Base-by-base conservation (phyloP, 2,888 invertebrate genomes). In the Melanotus villosus region DNA sequence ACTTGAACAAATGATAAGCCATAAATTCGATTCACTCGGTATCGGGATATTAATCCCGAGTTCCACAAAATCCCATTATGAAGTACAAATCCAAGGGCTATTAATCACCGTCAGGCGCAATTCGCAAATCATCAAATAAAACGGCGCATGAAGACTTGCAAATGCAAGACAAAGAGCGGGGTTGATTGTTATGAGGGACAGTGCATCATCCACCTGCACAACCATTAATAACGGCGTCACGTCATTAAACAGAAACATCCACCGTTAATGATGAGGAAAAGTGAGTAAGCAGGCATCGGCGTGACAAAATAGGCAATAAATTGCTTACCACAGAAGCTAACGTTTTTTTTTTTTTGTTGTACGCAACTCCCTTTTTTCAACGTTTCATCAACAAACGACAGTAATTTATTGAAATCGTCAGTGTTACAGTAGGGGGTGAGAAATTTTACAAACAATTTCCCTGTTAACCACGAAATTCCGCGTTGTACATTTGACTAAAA, bases 141-240 rank as follows among this genome's bases (percentile, higher is more conserved):
- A 52, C 34, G 52, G 16, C 47, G n/a, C 23, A 12, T 47, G 12
- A 18, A 18, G 52, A 52, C 52, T 60, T 60, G 50, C 34, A 45
- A 47, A 47, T 50, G 34, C 32, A 60, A 30, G 21, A 36, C 19
- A 52, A 38, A 23, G 52, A 52, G 36, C 14, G 47, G 12, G 21
- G 18, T 18, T 34, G 62, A 63, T 62, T 62, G 34, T 30, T 36
- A 62, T 50, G 50, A 34, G 19, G 30, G 45, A 34, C 60, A 50
- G 23, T 54, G 38, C 52, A 23, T 16, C 30, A 52, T 52, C 26
- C 62, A 63, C 62, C 62, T 63, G 62, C 52, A 18, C 52, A 18
- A 23, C 34, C 62, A 54, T 54, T 54, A 63, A 63, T 63, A 54
- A 63, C 30, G 19, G 36, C 52, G 52, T 63, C 21, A 38, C 62